Conservation (phyloP, 1,140 invertebrate species). For the Temnothorax longispinosus region DNA sequence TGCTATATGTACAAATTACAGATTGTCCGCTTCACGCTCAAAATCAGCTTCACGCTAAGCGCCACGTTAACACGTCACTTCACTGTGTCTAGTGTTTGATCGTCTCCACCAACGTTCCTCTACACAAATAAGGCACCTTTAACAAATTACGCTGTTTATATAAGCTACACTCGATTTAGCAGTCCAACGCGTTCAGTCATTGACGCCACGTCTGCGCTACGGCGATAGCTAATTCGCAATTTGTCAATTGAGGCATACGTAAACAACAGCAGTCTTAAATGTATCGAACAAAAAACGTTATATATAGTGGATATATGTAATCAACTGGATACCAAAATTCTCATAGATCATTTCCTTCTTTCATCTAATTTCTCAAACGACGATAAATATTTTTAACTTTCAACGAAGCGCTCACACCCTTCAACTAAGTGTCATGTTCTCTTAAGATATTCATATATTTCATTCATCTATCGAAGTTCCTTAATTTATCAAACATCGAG, state of each 20-base stretch:
- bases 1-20: conserved; percentile 79
- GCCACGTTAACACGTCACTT: conserved; percentile 71
- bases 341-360: conserved; percentile 71
- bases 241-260: conserved; percentile 76
- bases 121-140: conserved; percentile 86
- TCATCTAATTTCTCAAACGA: conserved; percentile 59
- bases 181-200: conserved; percentile 76
- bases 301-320: conserved; percentile 72
- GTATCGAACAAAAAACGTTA: conserved; percentile 73
- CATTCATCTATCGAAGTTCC: not conserved
- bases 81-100: conserved; percentile 72
- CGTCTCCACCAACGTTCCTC: conserved; percentile 71
- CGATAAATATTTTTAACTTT: conserved; percentile 65
- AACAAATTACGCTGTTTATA: conserved; percentile 83
- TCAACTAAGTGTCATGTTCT: conserved; percentile 20
- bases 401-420: conserved; percentile 48
- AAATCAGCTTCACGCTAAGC: conserved; percentile 52
- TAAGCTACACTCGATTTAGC: conserved; percentile 77
- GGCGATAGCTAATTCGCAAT: conserved; percentile 75
- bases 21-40: conserved; percentile 78
- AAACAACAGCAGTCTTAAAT: conserved; percentile 70
- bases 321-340: conserved; percentile 68
- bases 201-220: conserved; percentile 71
- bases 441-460: conserved; percentile 24
- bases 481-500: conserved; percentile 30